Conservation (phyloP, 2,888 invertebrate species). For the Tiliacea citrago region DNA sequence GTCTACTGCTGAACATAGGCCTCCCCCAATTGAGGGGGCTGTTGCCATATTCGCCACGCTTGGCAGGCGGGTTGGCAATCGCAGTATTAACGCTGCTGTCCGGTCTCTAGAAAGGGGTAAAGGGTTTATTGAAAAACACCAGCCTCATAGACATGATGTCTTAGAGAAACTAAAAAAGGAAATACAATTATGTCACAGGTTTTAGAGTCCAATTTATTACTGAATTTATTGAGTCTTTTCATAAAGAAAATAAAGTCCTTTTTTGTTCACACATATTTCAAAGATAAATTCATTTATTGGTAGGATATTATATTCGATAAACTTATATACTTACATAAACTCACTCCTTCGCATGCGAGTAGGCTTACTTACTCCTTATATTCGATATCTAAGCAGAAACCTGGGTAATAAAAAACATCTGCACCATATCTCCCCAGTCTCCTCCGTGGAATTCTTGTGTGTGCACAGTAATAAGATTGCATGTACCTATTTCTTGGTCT, state of each 20-base stretch:
- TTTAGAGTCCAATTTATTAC: neutral
- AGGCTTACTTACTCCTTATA: neutral
- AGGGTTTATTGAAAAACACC: no score
- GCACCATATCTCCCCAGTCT: slow-evolving; percentile 64
- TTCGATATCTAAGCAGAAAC: neutral
- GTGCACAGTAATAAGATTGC: slow-evolving; percentile 81
- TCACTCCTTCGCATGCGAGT: no score
- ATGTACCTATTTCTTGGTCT: slow-evolving; percentile 76
- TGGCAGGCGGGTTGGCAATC: no score
- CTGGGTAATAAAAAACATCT: neutral
- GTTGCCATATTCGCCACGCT: no score
- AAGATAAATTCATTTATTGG: neutral
- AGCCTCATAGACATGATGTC: neutral
- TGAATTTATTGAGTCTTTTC: neutral
- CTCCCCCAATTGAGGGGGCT: no score
- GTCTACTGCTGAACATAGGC: no score
- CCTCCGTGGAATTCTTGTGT: slow-evolving; percentile 75
- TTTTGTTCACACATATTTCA: neutral
- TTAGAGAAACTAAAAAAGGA: neutral
- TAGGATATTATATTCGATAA: no score
- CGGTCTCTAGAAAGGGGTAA: no score
- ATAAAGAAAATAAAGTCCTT: neutral
- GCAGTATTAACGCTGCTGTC: no score
- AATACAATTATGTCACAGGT: neutral
- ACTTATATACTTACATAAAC: no score